A percentile compares a stretch with the other conserved stretches of the same genome.
Evolutionary conservation across 2,113 vertebrate species (phyloP).

Genomic region (Engraulis encrasicolus): DNA sequence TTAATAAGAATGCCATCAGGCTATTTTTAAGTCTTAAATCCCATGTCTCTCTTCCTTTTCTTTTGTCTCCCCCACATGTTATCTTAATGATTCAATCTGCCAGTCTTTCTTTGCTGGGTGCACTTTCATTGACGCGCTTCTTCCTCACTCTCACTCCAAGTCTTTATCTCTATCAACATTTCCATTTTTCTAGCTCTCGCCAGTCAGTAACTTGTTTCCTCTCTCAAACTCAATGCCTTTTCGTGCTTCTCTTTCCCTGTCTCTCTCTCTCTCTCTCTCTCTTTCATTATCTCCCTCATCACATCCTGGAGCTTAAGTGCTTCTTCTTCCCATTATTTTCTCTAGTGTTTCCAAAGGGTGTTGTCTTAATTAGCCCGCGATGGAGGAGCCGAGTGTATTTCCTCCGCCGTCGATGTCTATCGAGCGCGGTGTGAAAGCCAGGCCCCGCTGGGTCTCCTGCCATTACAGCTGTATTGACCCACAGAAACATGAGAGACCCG

Average conservation of each 20-base stretch:
- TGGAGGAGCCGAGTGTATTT: conserved; percentile 13
- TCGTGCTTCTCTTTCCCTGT: too few relatives aligned
- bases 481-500: neutral
- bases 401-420: conserved; percentile 4
- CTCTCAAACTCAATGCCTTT: neutral
- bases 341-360: neutral
- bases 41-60: neutral
- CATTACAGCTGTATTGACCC: conserved; percentile 27
- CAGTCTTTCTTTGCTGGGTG: neutral
- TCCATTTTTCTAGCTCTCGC: neutral
- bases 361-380: conserved; percentile 3
- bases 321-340: conserved; percentile 8
- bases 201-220: neutral
- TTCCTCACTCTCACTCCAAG: neutral
- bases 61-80: neutral
- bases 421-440: neutral
- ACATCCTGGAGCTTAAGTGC: conserved; percentile 14
- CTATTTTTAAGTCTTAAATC: neutral
- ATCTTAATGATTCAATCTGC: neutral
- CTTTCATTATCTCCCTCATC: conserved; percentile 4
- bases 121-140: neutral
- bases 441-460: conserved; percentile 1
- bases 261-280: neutral
- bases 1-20: conserved; percentile 3
- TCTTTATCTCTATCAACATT: neutral